Conservation (phyloP, 92 coral and sea anemone genomes). For the Umimayanthus kanabou region DNA sequence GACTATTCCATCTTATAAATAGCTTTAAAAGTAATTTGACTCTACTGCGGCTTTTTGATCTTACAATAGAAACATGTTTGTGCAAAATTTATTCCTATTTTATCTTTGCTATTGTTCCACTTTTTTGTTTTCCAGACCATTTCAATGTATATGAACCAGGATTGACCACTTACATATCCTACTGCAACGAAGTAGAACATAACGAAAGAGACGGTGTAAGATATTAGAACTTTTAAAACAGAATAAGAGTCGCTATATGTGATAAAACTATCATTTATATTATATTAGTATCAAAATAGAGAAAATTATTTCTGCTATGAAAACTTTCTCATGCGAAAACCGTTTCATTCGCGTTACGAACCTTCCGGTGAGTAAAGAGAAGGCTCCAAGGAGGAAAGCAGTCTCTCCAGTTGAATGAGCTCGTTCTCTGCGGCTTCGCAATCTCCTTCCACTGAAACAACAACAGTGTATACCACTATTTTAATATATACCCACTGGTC, state of each 20-base stretch:
- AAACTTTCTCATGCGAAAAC: background rate
- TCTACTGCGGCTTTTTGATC: too few relatives aligned
- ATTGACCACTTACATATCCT: too few relatives aligned
- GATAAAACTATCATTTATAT: too few relatives aligned
- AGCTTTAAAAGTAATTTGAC: too few relatives aligned
- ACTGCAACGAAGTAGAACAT: background rate
- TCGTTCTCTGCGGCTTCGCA: constrained; percentile 73
- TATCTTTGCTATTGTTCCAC: too few relatives aligned
- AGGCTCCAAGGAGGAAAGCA: constrained; percentile 58
- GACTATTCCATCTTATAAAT: too few relatives aligned
- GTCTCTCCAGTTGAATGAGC: constrained; percentile 76
- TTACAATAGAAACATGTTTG: too few relatives aligned
- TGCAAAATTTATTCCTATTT: too few relatives aligned
- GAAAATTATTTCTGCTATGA: background rate
- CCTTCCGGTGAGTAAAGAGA: constrained; percentile 35
- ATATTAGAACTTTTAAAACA: constrained; percentile 35
- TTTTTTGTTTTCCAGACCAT: too few relatives aligned
- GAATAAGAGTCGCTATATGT: constrained; percentile 41
- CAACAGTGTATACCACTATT: background rate
- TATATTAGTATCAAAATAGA: background rate
- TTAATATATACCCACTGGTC: background rate
- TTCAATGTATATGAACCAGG: too few relatives aligned
- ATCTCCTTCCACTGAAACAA: constrained; percentile 43
- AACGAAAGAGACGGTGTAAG: constrained; percentile 34
- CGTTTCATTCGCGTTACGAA: background rate